A percentile compares a stretch with the other conserved stretches of the same genome.
phyloP scores from a whole-genome alignment of 2,888 invertebrate species.

The Eupithecia subfuscata region DNA sequence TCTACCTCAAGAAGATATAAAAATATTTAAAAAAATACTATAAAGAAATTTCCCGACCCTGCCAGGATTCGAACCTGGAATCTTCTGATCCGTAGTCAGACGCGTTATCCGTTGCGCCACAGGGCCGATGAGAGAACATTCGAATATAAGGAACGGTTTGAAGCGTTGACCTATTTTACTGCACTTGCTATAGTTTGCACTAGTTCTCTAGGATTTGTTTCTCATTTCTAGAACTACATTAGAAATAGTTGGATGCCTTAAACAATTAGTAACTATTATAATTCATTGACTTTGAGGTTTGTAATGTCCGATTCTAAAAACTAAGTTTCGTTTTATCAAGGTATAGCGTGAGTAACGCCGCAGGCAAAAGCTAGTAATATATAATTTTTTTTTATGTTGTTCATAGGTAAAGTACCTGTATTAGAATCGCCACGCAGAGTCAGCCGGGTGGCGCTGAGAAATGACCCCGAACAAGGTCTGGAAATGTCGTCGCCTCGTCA shows the following conservation, averaged over 20 bases:
- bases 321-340: neutral
- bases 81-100: slow-evolving; percentile 89
- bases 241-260: neutral
- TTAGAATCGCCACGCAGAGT: slow-evolving; percentile 50
- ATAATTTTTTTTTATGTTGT: neutral
- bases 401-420: slow-evolving; percentile 55
- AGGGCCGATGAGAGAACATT: slow-evolving; percentile 66
- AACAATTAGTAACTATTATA: neutral
- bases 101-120: slow-evolving; percentile 88
- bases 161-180: neutral
- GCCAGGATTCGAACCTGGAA: slow-evolving; percentile 88
- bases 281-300: neutral
- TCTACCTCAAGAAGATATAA: neutral
- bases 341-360: neutral
- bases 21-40: neutral
- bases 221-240: neutral
- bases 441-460: slow-evolving; percentile 46
- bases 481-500: slow-evolving; percentile 56
- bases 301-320: neutral
- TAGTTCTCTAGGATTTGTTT: neutral
- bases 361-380: neutral
- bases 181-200: neutral
- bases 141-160: neutral
- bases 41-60: slow-evolving; percentile 70
- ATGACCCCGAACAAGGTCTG: slow-evolving; percentile 61